Conservation (phyloP, 2,797 vertebrate species). For the Hemitrygon akajei region DNA sequence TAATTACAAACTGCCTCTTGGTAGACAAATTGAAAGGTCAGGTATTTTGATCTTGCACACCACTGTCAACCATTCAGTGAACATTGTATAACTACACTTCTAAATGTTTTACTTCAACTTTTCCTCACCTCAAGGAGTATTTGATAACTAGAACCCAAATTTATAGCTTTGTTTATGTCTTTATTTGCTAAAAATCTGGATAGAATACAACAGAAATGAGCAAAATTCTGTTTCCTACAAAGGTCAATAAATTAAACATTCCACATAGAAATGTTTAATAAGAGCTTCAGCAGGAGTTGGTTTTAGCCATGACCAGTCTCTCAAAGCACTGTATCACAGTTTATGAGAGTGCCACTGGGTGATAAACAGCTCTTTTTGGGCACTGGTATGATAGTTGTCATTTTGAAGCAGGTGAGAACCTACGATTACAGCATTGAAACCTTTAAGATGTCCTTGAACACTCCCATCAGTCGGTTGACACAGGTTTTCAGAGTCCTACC, state of each 20-base stretch:
- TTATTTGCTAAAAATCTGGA: slow-evolving; percentile 2
- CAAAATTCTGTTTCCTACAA: not conserved
- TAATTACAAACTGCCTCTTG: not conserved
- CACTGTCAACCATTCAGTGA: not conserved
- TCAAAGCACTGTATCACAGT: too few species aligned
- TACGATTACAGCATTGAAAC: too few species aligned
- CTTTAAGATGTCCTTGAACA: too few species aligned
- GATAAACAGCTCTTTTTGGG: too few species aligned
- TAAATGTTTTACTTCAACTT: not conserved
- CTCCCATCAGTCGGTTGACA: too few species aligned
- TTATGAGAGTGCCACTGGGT: too few species aligned
- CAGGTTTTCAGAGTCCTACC: too few species aligned
- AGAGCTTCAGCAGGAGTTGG: not conserved
- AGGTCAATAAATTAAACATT: not conserved
- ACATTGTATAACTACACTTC: not conserved
- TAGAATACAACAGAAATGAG: not conserved
- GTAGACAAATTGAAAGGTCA: not conserved
- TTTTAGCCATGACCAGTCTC: too few species aligned
- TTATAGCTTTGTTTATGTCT: not conserved
- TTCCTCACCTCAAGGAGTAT: not conserved
- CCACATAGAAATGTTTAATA: not conserved
- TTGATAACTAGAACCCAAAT: not conserved
- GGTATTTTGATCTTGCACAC: not conserved
- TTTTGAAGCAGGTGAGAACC: too few species aligned
- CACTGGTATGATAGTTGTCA: too few species aligned